These are phyloP conservation scores for Amblyjoppa fuscipennis DNA, from an alignment of 2,888 invertebrate genomes.

Conservation along the genomic window DNA sequence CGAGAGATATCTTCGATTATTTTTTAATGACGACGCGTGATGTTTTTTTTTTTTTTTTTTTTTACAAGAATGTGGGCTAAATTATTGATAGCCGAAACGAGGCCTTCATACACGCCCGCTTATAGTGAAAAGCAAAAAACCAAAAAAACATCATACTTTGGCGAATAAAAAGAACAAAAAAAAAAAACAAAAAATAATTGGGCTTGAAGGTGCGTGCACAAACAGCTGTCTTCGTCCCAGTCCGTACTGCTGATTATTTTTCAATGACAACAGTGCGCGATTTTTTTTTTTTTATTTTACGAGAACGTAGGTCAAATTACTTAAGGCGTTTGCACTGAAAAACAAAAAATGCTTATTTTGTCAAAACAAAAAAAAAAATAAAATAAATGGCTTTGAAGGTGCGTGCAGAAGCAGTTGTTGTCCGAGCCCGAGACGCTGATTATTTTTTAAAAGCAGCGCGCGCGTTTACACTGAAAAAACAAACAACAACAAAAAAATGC, in stretches of 20 bases:
- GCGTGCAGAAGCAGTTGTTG: conserved; percentile 90
- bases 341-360: conserved; percentile 18
- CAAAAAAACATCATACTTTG: no score
- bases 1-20: conserved; percentile 6
- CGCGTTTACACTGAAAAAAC: conserved; percentile 1
- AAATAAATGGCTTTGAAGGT: conserved; percentile 89
- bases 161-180: no score
- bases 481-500: conserved; percentile 1
- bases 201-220: no score
- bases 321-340: not conserved
- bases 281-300: conserved; percentile 2
- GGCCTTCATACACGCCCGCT: no score
- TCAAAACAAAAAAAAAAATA: conserved; percentile 48
- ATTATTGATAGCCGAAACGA: not conserved
- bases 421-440: conserved; percentile 93
- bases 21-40: conserved; percentile 8
- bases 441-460: no score
- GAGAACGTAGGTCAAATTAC: not conserved
- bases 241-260: not conserved
- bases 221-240: no score
- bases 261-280: not conserved
- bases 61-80: not conserved
- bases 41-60: not conserved
- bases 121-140: no score
- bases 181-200: no score